Percentiles rank a stretch among this genome's conserved stretches.
These are phyloP conservation scores for Grallaria varia DNA, from an alignment of 2,113 vertebrate species.

Conservation along the genomic window DNA sequence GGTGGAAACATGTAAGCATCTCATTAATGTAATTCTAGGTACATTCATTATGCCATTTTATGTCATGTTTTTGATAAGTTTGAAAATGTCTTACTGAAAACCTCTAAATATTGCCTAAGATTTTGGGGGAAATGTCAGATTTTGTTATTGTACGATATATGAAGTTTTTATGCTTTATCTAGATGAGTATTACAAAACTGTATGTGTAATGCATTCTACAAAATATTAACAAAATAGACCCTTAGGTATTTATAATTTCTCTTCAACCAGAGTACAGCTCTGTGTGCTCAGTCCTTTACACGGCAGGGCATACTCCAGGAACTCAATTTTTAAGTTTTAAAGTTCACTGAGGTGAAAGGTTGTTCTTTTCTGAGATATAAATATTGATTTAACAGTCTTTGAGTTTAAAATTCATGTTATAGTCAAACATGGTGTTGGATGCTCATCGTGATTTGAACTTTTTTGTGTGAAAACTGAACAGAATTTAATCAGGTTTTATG, in stretches of 20 bases:
- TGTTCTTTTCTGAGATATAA: neutral
- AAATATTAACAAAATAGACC: neutral
- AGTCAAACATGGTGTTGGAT: neutral
- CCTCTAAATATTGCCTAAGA: neutral
- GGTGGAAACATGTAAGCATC: conserved; percentile 84
- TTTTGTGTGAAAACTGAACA: neutral
- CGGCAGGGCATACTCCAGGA: neutral
- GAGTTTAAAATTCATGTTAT: neutral
- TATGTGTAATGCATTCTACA: neutral
- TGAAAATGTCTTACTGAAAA: conserved; percentile 16
- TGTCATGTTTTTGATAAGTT: conserved; percentile 53
- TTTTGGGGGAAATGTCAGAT: neutral
- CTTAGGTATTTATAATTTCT: neutral
- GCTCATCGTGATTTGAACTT: neutral
- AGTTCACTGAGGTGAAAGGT: neutral
- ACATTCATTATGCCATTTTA: conserved; percentile 78
- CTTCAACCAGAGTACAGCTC: neutral
- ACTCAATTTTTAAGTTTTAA: neutral
- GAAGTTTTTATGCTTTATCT: neutral
- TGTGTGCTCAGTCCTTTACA: fast-evolving
- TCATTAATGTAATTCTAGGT: conserved; percentile 81
- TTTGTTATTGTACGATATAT: neutral
- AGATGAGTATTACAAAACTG: neutral
- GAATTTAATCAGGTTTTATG: neutral
- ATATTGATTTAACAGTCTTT: neutral